A percentile compares a stretch with the other conserved stretches of the same genome.
phyloP scores from a whole-genome alignment of 2,113 vertebrate species.

The Panthera tigris region DNA sequence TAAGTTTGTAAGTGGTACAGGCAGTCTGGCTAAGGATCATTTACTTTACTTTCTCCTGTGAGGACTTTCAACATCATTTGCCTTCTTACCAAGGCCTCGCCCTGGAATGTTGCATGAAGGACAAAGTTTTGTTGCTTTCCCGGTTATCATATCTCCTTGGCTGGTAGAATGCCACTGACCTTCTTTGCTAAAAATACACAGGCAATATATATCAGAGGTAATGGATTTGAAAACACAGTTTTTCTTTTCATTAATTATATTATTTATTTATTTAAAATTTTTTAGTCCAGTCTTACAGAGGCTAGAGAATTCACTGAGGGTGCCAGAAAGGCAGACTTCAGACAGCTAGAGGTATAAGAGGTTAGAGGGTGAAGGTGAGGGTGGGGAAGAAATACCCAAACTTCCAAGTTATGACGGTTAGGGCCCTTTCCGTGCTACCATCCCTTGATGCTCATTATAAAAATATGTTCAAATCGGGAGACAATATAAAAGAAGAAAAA shows the following conservation, averaged over 20 bases:
- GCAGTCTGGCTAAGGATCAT: neutral
- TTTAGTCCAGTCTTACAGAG: neutral
- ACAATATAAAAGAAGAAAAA: neutral
- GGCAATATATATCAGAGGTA: neutral
- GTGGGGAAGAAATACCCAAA: neutral
- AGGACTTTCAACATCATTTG: neutral
- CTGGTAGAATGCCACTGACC: neutral
- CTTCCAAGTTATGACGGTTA: neutral
- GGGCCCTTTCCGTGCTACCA: neutral
- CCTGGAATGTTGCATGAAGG: neutral
- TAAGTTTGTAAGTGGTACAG: neutral
- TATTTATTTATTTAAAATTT: neutral
- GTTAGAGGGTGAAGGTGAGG: neutral
- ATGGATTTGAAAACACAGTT: neutral
- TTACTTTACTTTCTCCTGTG: neutral
- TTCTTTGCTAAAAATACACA: neutral
- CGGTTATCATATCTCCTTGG: neutral
- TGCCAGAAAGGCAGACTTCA: neutral
- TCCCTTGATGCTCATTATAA: neutral
- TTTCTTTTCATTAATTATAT: neutral
- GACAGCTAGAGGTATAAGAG: rapidly evolving
- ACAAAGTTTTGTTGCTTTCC: neutral
- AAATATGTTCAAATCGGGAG: neutral
- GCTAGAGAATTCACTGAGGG: neutral
- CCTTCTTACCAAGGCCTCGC: neutral